These are phyloP conservation scores for Zaprionus inermis DNA, from an alignment of 1,140 invertebrate genomes.

Conservation along the genomic window DNA sequence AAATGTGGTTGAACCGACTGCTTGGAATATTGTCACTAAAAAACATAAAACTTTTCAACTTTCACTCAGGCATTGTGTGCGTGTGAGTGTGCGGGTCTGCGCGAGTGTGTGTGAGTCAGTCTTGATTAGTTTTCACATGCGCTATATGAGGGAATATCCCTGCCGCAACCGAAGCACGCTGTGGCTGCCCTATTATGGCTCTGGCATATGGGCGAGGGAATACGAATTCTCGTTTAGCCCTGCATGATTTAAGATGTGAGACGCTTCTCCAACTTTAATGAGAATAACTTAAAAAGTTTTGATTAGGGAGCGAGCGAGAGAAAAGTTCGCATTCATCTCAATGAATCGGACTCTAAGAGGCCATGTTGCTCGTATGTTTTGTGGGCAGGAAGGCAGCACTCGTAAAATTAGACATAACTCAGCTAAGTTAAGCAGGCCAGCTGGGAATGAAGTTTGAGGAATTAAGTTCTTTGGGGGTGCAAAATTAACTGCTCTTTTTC, in stretches of 20 bases:
- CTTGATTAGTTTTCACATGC: slow-evolving; percentile 72
- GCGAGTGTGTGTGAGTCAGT: slow-evolving; percentile 5
- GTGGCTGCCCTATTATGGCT: slow-evolving; percentile 41
- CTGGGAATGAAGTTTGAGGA: slow-evolving; percentile 27
- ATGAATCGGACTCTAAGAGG: slow-evolving; percentile 20
- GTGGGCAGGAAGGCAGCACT: neutral
- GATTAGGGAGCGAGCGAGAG: slow-evolving; percentile 23
- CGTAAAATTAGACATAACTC: slow-evolving; percentile 18
- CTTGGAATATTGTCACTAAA: slow-evolving; percentile 33
- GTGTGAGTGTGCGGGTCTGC: slow-evolving; percentile 43
- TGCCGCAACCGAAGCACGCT: slow-evolving; percentile 21
- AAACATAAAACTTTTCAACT: slow-evolving; percentile 64
- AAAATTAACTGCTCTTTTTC: neutral
- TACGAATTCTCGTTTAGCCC: slow-evolving; percentile 50
- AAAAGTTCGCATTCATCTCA: slow-evolving; percentile 34
- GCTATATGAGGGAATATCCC: slow-evolving; percentile 9
- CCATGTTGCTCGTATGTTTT: neutral
- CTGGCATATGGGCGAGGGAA: slow-evolving; percentile 55
- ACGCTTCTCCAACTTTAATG: slow-evolving; percentile 68
- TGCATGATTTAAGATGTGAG: slow-evolving; percentile 73
- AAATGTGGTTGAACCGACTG: slow-evolving; percentile 25
- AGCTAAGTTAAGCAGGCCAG: slow-evolving; percentile 11
- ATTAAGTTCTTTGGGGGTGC: neutral
- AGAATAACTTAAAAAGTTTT: slow-evolving; percentile 64
- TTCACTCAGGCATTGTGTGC: slow-evolving; percentile 60